Percentiles rank a stretch among this genome's conserved stretches.
These are phyloP conservation scores for Amia ocellicauda DNA, from an alignment of 2,113 vertebrate genomes.

Conservation along the genomic window DNA sequence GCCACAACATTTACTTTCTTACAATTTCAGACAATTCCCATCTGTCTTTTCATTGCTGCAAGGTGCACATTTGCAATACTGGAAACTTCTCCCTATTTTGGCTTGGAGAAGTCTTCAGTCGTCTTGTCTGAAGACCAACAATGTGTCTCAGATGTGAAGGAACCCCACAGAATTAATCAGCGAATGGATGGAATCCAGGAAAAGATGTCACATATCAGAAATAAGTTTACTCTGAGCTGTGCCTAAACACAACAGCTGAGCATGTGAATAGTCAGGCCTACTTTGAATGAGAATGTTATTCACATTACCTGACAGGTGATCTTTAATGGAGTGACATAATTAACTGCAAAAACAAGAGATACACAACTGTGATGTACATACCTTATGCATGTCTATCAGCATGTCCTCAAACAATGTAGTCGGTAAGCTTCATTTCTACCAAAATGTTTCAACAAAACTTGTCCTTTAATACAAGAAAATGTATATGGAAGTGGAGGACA, in stretches of 20 bases:
- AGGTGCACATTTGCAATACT: too few relatives aligned
- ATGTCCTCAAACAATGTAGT: too few relatives aligned
- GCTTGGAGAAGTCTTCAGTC: constrained; percentile 12
- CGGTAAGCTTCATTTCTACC: too few relatives aligned
- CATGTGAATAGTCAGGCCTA: neutral
- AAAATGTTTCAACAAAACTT: too few relatives aligned
- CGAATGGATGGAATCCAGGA: neutral
- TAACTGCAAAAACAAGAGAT: neutral
- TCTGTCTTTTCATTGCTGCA: too few relatives aligned
- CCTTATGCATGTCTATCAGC: too few relatives aligned
- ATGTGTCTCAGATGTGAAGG: neutral
- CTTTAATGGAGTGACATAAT: neutral
- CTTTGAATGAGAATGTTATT: neutral
- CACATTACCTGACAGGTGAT: neutral
- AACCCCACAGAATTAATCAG: neutral
- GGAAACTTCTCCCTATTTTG: constrained; percentile 32
- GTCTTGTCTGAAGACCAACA: neutral
- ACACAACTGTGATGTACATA: too few relatives aligned
- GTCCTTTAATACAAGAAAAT: too few relatives aligned
- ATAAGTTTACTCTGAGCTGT: neutral
- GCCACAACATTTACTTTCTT: too few relatives aligned
- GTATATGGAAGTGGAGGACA: too few relatives aligned
- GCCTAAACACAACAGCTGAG: neutral
- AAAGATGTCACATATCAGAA: constrained; percentile 4
- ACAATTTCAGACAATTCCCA: too few relatives aligned